phyloP scores from a whole-genome alignment of 1,140 invertebrate species.

The Drosophila pachea region DNA sequence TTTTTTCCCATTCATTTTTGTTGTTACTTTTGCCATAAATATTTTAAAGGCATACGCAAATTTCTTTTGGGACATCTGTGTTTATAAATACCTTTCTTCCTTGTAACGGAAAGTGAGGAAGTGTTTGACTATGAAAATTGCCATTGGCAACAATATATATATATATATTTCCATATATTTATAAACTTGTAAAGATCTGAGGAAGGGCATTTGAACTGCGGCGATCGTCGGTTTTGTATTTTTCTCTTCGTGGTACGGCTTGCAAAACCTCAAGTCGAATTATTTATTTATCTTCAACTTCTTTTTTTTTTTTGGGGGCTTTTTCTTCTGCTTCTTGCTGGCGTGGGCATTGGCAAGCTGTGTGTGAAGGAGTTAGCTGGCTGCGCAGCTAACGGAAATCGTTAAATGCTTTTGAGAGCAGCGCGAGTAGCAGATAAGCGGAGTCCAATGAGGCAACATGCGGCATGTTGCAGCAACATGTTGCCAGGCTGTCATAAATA shows the following conservation, averaged over 20 bases:
- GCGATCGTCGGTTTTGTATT: constrained; percentile 2
- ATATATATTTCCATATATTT: background rate
- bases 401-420: constrained; percentile 62
- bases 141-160: background rate
- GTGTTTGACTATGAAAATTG: too few species aligned
- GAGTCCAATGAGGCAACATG: constrained; percentile 13
- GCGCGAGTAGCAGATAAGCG: constrained; percentile 16
- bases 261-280: constrained; percentile 13
- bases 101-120: background rate
- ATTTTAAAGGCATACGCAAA: constrained; percentile 23
- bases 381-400: constrained; percentile 57
- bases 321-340: constrained; percentile 21
- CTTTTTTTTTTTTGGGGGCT: constrained; percentile 3
- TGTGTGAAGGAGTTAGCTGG: constrained; percentile 38
- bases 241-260: constrained; percentile 20
- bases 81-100: background rate
- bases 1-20: constrained; percentile 1
- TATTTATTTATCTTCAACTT: constrained; percentile 18
- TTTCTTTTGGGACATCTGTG: constrained; percentile 31
- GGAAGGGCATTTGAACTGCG: constrained; percentile 15
- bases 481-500: constrained; percentile 40
- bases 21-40: constrained; percentile 41
- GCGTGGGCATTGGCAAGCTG: constrained; percentile 40
- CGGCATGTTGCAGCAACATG: constrained; percentile 67
- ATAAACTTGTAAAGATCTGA: background rate